Conservation (phyloP, 2,888 invertebrate species). For the Dioctria linearis region DNA sequence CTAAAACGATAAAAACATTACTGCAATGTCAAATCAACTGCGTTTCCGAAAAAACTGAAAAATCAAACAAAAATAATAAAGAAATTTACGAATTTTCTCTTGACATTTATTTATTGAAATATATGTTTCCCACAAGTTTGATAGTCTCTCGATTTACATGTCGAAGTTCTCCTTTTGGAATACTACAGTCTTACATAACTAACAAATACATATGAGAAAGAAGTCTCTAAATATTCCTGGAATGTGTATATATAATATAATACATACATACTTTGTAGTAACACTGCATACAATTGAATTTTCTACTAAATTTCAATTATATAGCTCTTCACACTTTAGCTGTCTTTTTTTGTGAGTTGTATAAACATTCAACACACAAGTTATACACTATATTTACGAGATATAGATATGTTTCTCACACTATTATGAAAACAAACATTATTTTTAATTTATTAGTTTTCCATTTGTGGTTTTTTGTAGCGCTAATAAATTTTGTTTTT, state of each 20-base stretch:
- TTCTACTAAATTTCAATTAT: neutral
- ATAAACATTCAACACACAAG: conserved; percentile 30
- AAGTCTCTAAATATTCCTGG: conserved; percentile 19
- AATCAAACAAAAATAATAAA: neutral
- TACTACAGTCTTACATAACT: conserved; percentile 32
- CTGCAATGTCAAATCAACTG: too few species aligned
- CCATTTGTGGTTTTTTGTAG: neutral
- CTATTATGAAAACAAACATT: conserved; percentile 2
- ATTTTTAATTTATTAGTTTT: neutral
- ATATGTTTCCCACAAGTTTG: conserved; percentile 46
- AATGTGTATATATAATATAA: conserved; percentile 32
- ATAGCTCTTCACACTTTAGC: neutral
- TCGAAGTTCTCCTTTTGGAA: conserved; percentile 32
- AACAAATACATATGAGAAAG: conserved; percentile 10
- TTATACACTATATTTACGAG: conserved; percentile 4
- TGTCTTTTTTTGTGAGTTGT: conserved; percentile 4
- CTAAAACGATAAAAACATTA: too few species aligned
- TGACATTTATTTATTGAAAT: conserved; percentile 36
- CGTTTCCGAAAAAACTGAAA: too few species aligned
- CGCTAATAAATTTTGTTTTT: too few species aligned
- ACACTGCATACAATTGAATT: conserved; percentile 23
- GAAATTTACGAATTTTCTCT: neutral
- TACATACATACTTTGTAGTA: neutral
- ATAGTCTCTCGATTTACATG: conserved; percentile 47
- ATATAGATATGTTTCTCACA: conserved; percentile 42